Evolutionary conservation across 64 coral and sea anemone species (phyloP).

Genomic region (Actinia equina): DNA sequence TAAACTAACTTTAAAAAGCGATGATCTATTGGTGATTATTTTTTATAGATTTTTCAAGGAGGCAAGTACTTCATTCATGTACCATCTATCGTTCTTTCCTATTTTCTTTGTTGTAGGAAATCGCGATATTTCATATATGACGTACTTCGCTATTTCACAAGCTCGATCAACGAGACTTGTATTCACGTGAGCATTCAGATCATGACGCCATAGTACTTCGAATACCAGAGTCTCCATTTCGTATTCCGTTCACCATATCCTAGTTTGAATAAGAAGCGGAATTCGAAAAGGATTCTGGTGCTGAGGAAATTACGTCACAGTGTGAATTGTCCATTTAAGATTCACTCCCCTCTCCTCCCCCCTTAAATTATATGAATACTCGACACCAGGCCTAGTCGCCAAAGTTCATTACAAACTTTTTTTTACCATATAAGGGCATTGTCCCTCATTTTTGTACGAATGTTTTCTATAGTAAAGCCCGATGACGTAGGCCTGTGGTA

Average conservation of each 20-base stretch:
- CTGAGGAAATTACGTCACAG: no score
- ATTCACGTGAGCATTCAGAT: not conserved
- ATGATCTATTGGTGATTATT: not conserved
- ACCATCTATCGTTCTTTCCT: not conserved
- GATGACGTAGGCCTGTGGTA: slow-evolving; percentile 3
- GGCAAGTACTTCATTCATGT: not conserved
- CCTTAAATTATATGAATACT: not conserved
- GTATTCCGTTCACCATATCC: no score
- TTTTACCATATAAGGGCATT: slow-evolving; percentile 44
- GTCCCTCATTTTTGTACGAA: slow-evolving; percentile 17
- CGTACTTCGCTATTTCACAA: not conserved
- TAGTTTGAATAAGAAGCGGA: no score
- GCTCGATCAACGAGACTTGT: not conserved
- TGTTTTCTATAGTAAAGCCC: not conserved
- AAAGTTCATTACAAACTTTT: not conserved
- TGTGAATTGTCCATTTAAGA: not conserved
- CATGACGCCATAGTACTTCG: not conserved
- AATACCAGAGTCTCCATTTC: not conserved
- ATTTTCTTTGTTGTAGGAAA: not conserved
- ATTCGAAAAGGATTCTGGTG: no score
- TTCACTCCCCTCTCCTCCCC: not conserved
- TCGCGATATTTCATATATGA: not conserved
- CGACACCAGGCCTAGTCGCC: not conserved
- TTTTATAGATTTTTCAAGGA: not conserved
- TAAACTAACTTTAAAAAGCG: not conserved